These are phyloP conservation scores for Heliconius hermathena DNA, from an alignment of 1,140 invertebrate genomes.

Conservation along the genomic window DNA sequence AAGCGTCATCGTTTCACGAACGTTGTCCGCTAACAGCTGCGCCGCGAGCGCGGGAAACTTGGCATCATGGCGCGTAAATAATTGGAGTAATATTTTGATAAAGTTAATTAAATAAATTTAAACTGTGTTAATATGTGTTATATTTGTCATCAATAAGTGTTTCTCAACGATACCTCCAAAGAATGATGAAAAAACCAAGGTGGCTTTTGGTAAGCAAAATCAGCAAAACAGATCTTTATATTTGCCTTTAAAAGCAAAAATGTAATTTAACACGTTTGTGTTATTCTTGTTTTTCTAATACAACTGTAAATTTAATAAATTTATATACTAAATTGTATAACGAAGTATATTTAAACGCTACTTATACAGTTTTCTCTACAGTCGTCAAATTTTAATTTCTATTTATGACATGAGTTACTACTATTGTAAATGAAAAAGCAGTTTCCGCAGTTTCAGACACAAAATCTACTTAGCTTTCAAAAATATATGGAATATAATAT, in stretches of 20 bases:
- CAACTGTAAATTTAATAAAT: background rate
- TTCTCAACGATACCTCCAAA: background rate
- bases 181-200: constrained; percentile 52
- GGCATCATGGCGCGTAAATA: constrained; percentile 64
- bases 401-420: too few species aligned
- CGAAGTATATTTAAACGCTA: background rate
- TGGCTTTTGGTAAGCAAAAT: constrained; percentile 51
- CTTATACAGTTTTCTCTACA: too few species aligned
- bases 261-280: too few species aligned
- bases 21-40: constrained; percentile 43
- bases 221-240: background rate
- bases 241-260: background rate
- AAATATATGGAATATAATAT: too few species aligned
- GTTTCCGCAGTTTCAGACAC: too few species aligned
- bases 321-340: background rate
- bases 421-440: too few species aligned
- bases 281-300: background rate
- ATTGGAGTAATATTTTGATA: constrained; percentile 22
- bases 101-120: constrained; percentile 24
- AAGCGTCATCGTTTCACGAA: constrained; percentile 47
- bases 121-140: constrained; percentile 32
- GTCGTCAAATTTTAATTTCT: too few species aligned
- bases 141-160: constrained; percentile 23
- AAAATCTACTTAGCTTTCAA: too few species aligned
- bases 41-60: constrained; percentile 60